Evolutionary conservation across 2,888 invertebrate genomes (phyloP).

Genomic region (Macaria liturata): DNA sequence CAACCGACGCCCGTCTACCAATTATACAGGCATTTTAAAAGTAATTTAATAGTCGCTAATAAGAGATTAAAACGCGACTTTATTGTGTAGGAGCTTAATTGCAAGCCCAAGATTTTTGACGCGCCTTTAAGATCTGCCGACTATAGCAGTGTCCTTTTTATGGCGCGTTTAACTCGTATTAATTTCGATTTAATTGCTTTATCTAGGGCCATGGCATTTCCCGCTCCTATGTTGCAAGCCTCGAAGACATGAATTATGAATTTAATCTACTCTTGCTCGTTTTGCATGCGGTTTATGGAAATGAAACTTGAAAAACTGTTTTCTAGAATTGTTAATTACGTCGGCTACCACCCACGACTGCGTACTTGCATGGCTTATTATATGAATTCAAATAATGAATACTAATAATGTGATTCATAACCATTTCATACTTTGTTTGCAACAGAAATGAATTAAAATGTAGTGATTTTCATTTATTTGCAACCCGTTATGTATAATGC

Average conservation of each 20-base stretch:
- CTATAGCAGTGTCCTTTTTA: constrained; percentile 34
- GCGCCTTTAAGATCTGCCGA: constrained; percentile 56
- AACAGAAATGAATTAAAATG: constrained; percentile 10
- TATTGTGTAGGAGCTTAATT: constrained; percentile 70
- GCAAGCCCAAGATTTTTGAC: constrained; percentile 55
- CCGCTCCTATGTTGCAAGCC: constrained; percentile 31
- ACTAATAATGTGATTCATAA: constrained; percentile 5
- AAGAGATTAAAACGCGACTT: constrained; percentile 70
- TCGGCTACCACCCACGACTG: constrained; percentile 57
- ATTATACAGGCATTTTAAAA: constrained; percentile 62
- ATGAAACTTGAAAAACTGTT: constrained; percentile 54
- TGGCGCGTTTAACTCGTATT: constrained; percentile 39
- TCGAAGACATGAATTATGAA: constrained; percentile 53
- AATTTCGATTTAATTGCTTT: constrained; percentile 59
- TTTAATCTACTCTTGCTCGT: constrained; percentile 59
- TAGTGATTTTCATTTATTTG: constrained; percentile 19
- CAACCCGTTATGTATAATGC: too few relatives aligned
- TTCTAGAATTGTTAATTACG: constrained; percentile 60
- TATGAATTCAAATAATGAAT: constrained; percentile 24
- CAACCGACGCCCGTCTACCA: constrained; percentile 44
- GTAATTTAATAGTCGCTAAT: constrained; percentile 64
- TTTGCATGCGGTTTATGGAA: constrained; percentile 64
- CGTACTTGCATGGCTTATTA: constrained; percentile 33
- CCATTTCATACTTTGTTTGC: neutral
- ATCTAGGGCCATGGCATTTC: constrained; percentile 51